phyloP scores from a whole-genome alignment of 2,113 vertebrate genomes.

The Herpetotheres cachinnans region DNA sequence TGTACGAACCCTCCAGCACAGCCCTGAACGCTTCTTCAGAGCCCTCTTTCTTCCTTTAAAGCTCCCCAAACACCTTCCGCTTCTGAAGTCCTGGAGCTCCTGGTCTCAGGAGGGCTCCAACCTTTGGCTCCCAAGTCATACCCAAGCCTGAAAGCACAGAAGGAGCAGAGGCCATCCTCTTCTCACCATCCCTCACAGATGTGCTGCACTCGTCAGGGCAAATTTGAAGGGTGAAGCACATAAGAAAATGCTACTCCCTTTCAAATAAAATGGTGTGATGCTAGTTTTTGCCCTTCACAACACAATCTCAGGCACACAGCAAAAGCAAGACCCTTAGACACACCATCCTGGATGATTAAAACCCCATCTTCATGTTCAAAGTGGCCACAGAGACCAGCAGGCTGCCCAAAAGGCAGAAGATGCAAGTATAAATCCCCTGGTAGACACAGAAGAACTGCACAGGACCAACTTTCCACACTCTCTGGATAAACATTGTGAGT shows the following conservation, averaged over 20 bases:
- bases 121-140: rapidly evolving
- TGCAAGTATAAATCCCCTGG: rapidly evolving
- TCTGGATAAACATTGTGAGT: rapidly evolving
- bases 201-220: not conserved
- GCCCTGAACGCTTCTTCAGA: not conserved
- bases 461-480: not conserved
- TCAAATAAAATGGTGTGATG: rapidly evolving
- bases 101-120: not conserved
- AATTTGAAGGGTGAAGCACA: not conserved
- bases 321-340: not conserved
- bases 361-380: not conserved
- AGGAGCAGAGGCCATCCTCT: not conserved
- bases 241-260: rapidly evolving
- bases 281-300: not conserved
- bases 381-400: rapidly evolving
- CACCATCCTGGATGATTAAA: rapidly evolving
- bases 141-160: rapidly evolving
- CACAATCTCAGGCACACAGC: rapidly evolving
- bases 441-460: not conserved
- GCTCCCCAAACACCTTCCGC: not conserved
- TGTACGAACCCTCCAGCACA: rapidly evolving
- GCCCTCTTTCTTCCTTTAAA: not conserved
- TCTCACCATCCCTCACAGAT: not conserved
- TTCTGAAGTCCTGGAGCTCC: not conserved
- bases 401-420: not conserved